Evolutionary conservation across 2,797 vertebrate genomes (phyloP).

Genomic region (Sebastes ruberrimus): DNA sequence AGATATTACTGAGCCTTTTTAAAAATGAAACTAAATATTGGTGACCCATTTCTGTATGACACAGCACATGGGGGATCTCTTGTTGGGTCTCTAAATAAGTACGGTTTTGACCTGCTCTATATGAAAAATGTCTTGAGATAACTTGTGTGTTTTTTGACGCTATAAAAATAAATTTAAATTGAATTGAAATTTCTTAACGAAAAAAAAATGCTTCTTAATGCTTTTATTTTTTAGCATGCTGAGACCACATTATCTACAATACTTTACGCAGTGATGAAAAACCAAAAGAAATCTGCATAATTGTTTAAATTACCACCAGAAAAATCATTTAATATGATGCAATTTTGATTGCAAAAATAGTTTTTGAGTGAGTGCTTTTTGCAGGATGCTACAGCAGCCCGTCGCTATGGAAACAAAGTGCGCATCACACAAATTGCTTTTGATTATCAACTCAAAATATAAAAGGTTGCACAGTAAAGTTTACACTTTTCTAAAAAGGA

Average conservation of each 20-base stretch:
- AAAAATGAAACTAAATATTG: not conserved
- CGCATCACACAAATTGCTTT: not conserved
- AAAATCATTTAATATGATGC: not conserved
- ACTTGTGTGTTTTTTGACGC: too few relatives aligned
- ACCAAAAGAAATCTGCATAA: not conserved
- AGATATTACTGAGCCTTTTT: not conserved
- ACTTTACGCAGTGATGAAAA: not conserved
- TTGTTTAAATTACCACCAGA: not conserved
- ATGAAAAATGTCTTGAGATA: too few relatives aligned
- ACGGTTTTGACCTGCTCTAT: too few relatives aligned
- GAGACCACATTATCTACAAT: not conserved
- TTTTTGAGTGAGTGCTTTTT: not conserved
- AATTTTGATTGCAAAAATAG: not conserved
- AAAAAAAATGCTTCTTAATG: too few relatives aligned
- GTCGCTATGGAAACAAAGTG: slow-evolving; percentile 24
- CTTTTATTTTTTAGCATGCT: not conserved
- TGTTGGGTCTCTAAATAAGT: too few relatives aligned
- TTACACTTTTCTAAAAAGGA: not conserved
- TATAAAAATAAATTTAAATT: too few relatives aligned
- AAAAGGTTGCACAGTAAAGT: not conserved
- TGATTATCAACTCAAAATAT: not conserved
- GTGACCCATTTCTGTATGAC: not conserved
- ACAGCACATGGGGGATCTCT: too few relatives aligned
- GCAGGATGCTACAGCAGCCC: not conserved
- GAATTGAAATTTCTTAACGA: too few relatives aligned